Percentiles rank a stretch among this genome's conserved stretches.
These are phyloP conservation scores for Mimachlamys varia DNA, from an alignment of 2,888 invertebrate genomes.

Conservation along the genomic window DNA sequence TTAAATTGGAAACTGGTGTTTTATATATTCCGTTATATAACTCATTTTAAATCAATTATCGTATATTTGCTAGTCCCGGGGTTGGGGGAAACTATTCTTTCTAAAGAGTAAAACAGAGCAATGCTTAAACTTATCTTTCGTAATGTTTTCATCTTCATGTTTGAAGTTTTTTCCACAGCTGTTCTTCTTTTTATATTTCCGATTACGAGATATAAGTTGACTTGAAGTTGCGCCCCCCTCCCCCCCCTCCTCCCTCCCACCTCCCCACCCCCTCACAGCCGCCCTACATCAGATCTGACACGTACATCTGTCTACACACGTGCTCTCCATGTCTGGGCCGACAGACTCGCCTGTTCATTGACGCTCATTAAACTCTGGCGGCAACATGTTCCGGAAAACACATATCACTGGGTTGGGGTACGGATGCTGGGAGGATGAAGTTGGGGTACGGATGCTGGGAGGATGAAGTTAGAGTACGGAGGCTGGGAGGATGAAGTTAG, in stretches of 20 bases:
- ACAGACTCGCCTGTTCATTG: conserved; percentile 12
- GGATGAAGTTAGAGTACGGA: not conserved
- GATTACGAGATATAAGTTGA: not conserved
- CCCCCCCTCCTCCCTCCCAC: not conserved
- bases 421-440: too few relatives aligned
- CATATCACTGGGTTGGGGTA: too few relatives aligned
- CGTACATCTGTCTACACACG: conserved; percentile 14
- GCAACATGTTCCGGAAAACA: not conserved
- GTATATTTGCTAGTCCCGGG: too few relatives aligned
- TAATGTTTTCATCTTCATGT: not conserved
- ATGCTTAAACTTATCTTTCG: not conserved
- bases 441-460: not conserved
- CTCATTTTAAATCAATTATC: too few relatives aligned
- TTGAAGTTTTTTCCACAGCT: not conserved
- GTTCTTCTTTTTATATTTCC: not conserved
- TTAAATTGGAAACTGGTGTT: too few relatives aligned
- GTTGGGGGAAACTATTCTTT: too few relatives aligned
- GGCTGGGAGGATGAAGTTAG: too few relatives aligned
- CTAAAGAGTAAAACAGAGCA: too few relatives aligned
- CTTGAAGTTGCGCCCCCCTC: not conserved
- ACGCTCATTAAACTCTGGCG: not conserved
- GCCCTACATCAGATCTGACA: not conserved
- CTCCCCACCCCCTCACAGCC: not conserved
- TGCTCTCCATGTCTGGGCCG: conserved; percentile 9
- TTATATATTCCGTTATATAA: too few relatives aligned